A percentile compares a stretch with the other conserved stretches of the same genome.
Evolutionary conservation across 1,140 invertebrate genomes (phyloP).

Genomic region (Pseudoatta argentina): DNA sequence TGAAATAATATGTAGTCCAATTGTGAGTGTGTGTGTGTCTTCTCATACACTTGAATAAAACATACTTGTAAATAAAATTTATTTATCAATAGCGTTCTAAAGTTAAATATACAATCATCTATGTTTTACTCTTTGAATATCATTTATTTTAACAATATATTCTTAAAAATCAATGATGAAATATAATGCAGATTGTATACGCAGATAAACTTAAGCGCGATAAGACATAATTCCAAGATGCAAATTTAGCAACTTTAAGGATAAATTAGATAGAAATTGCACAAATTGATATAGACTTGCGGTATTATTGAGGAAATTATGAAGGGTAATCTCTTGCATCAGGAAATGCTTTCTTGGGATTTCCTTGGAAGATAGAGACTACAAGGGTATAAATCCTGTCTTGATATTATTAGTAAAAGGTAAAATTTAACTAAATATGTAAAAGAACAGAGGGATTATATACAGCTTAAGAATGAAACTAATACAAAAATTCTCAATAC

Average conservation of each 20-base stretch:
- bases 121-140: neutral
- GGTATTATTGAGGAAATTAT: constrained; percentile 52
- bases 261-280: constrained; percentile 54
- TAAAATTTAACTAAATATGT: neutral
- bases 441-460: neutral
- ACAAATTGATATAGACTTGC: constrained; percentile 27
- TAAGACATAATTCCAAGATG: constrained; percentile 29
- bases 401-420: neutral
- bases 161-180: neutral
- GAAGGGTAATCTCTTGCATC: constrained; percentile 30
- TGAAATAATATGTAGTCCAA: too few species aligned
- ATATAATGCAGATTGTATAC: neutral
- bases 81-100: too few species aligned
- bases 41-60: too few species aligned
- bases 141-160: neutral
- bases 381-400: constrained; percentile 10
- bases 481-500: neutral
- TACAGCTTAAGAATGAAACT: neutral
- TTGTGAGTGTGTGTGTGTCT: too few species aligned
- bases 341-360: constrained; percentile 44
- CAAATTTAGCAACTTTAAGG: constrained; percentile 12
- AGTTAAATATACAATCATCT: neutral
- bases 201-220: neutral
- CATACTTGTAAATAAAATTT: too few species aligned
- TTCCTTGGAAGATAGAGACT: constrained; percentile 31